These are phyloP conservation scores for Tyrannus savana DNA, from an alignment of 2,113 vertebrate species.

Conservation along the genomic window DNA sequence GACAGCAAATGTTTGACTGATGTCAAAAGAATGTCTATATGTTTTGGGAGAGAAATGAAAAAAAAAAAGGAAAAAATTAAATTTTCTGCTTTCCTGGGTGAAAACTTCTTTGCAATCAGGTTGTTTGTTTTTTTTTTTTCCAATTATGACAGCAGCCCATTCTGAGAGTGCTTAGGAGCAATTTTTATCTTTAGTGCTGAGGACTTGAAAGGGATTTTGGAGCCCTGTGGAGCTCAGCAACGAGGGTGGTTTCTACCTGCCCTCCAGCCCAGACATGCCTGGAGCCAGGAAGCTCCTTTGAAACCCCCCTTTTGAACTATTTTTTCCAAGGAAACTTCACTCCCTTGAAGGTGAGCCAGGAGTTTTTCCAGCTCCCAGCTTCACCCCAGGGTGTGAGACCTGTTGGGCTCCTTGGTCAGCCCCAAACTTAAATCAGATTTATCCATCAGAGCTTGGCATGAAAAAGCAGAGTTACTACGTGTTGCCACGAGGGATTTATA, in stretches of 20 bases:
- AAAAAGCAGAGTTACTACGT: neutral
- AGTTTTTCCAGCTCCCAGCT: neutral
- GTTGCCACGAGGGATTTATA: slow-evolving; percentile 32
- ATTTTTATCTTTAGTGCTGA: neutral
- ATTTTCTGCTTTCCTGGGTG: neutral
- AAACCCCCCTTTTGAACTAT: neutral
- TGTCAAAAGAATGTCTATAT: neutral
- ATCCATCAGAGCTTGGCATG: neutral
- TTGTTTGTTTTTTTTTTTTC: neutral
- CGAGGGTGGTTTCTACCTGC: neutral
- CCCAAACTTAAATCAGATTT: neutral
- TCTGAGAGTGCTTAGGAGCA: neutral
- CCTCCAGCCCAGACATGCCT: neutral
- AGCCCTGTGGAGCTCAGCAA: neutral
- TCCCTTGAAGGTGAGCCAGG: neutral
- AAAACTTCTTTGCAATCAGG: neutral
- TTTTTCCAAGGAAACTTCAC: neutral
- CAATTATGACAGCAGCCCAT: neutral
- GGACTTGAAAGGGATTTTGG: neutral
- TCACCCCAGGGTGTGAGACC: no score
- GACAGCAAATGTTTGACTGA: neutral
- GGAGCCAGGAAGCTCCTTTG: neutral
- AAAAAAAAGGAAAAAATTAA: neutral
- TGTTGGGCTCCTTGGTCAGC: neutral
- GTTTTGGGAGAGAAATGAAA: neutral